Evolutionary conservation across 1,140 invertebrate genomes (phyloP).

Genomic region (Phocides pigmalion): DNA sequence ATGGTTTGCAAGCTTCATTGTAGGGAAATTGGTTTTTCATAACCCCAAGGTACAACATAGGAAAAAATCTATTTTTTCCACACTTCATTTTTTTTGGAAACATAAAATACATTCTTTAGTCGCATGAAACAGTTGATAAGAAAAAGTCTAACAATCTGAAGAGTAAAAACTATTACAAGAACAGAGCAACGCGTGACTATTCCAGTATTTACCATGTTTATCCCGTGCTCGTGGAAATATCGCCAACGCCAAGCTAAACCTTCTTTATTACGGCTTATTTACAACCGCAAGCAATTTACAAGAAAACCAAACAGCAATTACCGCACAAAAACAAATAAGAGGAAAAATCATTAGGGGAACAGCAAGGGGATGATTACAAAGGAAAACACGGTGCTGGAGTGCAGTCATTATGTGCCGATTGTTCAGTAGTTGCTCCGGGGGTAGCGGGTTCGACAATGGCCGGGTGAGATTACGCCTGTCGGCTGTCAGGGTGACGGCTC

Average conservation of each 20-base stretch:
- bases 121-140: too few relatives aligned
- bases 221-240: conserved; percentile 25
- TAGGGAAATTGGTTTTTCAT: conserved; percentile 10
- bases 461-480: conserved; percentile 67
- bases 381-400: conserved; percentile 63
- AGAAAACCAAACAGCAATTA: conserved; percentile 80
- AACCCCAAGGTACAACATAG: not conserved
- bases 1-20: conserved; percentile 6
- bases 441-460: conserved; percentile 63
- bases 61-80: not conserved
- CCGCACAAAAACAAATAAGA: conserved; percentile 78
- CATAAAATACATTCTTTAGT: not conserved
- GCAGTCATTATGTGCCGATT: conserved; percentile 62
- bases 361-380: conserved; percentile 70
- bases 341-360: conserved; percentile 77
- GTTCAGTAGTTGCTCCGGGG: conserved; percentile 52
- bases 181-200: conserved; percentile 9
- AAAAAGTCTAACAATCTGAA: too few relatives aligned
- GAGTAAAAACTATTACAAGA: not conserved
- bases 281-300: conserved; percentile 71
- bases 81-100: not conserved
- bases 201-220: conserved; percentile 27
- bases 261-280: conserved; percentile 55
- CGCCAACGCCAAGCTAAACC: conserved; percentile 43
- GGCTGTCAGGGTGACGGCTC: conserved; percentile 35